Conservation (phyloP, 2,888 invertebrate genomes). For the Ectropis crepuscularia region DNA sequence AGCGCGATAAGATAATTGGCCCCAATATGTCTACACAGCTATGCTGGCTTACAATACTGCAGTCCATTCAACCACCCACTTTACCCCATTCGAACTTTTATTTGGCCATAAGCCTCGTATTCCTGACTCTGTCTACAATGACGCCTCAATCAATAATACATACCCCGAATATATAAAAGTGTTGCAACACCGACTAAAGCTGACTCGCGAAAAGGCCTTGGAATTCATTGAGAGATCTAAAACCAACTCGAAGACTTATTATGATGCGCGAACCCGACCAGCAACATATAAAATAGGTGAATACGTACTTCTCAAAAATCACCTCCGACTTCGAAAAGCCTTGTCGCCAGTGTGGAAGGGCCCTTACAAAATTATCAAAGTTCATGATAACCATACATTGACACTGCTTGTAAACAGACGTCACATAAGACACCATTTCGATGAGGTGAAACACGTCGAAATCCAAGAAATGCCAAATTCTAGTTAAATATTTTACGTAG, state of each 20-base stretch:
- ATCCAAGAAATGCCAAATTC: no score
- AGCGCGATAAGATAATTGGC: neutral
- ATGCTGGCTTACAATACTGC: neutral
- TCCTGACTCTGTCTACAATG: neutral
- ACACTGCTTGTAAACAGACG: neutral
- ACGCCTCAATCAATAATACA: neutral
- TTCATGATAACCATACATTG: neutral
- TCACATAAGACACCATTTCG: neutral
- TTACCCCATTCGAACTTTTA: neutral
- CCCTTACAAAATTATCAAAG: neutral
- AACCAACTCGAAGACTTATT: slow-evolving; percentile 45
- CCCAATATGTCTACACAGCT: neutral
- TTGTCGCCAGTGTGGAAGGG: slow-evolving; percentile 37
- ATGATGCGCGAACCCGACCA: slow-evolving; percentile 30
- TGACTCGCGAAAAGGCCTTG: neutral
- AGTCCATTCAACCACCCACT: neutral
- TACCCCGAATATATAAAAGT: neutral
- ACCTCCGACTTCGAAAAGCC: slow-evolving; percentile 12
- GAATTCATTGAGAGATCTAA: slow-evolving; percentile 11
- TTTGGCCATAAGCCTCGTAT: neutral
- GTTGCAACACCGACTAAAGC: neutral
- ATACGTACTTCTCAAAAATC: slow-evolving; percentile 10
- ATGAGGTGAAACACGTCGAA: neutral
- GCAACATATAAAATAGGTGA: slow-evolving; percentile 32
- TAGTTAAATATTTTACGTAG: no score